Conservation (phyloP, 2,113 vertebrate species). For the Cryptomyrus ogoouensis region DNA sequence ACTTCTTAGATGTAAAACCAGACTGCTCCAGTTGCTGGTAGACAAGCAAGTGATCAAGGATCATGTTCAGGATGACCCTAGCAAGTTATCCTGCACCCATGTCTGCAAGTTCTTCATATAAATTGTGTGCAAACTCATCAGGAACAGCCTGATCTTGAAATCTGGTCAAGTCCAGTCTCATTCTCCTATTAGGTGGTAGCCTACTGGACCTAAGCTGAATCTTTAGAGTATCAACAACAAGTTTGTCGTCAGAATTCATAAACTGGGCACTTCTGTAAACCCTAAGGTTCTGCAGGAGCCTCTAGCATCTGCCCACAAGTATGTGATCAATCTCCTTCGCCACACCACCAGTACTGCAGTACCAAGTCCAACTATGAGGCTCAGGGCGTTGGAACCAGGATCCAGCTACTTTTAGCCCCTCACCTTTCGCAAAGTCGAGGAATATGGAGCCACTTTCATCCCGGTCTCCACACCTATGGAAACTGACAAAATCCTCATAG, state of each 20-base stretch:
- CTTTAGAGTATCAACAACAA: not conserved
- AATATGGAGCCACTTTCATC: too few relatives aligned
- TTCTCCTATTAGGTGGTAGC: not conserved
- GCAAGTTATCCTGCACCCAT: not conserved
- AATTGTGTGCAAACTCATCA: not conserved
- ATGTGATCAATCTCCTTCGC: not conserved
- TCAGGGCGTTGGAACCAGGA: too few relatives aligned
- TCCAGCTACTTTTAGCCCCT: too few relatives aligned
- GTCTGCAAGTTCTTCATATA: not conserved
- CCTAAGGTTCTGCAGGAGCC: not conserved
- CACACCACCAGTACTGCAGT: not conserved
- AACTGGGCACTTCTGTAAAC: not conserved
- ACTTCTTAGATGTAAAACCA: too few relatives aligned
- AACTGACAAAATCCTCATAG: too few relatives aligned
- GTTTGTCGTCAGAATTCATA: not conserved
- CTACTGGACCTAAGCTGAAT: not conserved
- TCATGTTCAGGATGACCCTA: too few relatives aligned
- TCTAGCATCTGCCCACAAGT: not conserved
- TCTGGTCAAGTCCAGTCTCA: not conserved
- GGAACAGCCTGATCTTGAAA: not conserved
- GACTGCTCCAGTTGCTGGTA: too few relatives aligned
- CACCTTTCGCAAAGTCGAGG: too few relatives aligned
- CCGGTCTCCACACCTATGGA: too few relatives aligned
- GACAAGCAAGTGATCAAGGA: too few relatives aligned
- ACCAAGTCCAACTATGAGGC: too few relatives aligned